Evolutionary conservation across 2,797 vertebrate genomes (phyloP), one percentile per base, ranked within the genome.

Genomic region (Siniperca undulata): DNA sequence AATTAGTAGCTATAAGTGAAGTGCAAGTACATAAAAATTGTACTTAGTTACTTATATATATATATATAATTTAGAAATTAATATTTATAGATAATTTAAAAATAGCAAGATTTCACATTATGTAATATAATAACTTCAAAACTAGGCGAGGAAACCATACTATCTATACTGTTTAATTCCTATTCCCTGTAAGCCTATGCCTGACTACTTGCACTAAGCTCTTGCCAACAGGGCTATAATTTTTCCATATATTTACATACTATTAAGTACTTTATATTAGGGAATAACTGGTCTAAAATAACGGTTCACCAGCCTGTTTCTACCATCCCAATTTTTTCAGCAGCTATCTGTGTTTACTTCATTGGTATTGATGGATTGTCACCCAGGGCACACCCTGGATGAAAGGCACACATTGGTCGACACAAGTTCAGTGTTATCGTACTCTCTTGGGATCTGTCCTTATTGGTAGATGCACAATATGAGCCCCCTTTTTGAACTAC

Each of bases 391-490:
- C 44, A 55, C n/a, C 48, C 38, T 36, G 30, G 36, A 73, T 84
- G 42, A 77, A 61, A 85, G 69, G 59, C 14, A 52, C 58, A 70
- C 34, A 70, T 42, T 81, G 56, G 61, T 77, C 12, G 42, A 62
- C 78, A 77, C 53, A 27, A 22, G 72, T 74, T 82, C 64, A 48
- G 38, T 62, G 56, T 82, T 70, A 77, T 82, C 59, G 16, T 36
- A 3, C 13, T 69, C 58, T 82, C 68, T 24, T 40, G 73, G 61
- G 71, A 74, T 75, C 66, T 79, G 52, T 73, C 64, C 53, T 40
- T 71, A 79, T 77, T 90, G 72, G 68, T 81, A 50, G 46, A 83
- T 70, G 40, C 67, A 87, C 83, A 77, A 34, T 68, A 53, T 50
- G 60, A 77, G 27, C 34, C 30, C 12, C 65, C 19, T 42, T 74